Evolutionary conservation across 1,140 invertebrate species (phyloP).

Genomic region (Chelonus insularis): DNA sequence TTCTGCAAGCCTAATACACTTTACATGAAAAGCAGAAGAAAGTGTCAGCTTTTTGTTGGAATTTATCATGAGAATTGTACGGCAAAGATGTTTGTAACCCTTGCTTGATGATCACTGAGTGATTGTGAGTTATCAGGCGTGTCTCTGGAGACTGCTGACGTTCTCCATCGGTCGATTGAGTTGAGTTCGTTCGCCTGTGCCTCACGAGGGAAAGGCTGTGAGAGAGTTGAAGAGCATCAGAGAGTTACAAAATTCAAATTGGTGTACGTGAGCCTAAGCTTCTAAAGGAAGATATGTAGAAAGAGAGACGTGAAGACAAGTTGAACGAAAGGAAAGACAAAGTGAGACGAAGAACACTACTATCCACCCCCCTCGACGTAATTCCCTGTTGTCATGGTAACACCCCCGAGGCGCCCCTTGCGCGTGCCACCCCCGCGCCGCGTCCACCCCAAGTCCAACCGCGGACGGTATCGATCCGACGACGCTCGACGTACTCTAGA

Average conservation of each 20-base stretch:
- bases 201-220: slow-evolving; percentile 6
- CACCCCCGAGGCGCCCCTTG: slow-evolving; percentile 53
- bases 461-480: slow-evolving; percentile 53
- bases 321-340: slow-evolving; percentile 13
- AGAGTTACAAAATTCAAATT: slow-evolving; percentile 12
- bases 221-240: background rate
- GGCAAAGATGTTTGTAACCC: no score
- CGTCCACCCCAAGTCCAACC: slow-evolving; percentile 40
- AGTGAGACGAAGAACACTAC: background rate
- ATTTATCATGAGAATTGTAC: no score
- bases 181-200: slow-evolving; percentile 5
- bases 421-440: slow-evolving; percentile 32
- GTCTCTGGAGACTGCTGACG: slow-evolving; percentile 4
- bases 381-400: slow-evolving; percentile 54
- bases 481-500: slow-evolving; percentile 39
- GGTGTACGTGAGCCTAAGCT: background rate
- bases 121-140: background rate
- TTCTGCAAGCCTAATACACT: no score
- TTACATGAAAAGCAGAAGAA: no score
- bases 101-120: no score
- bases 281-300: background rate
- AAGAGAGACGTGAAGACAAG: background rate
- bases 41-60: no score
- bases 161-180: slow-evolving; percentile 17
- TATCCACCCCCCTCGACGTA: slow-evolving; percentile 30